phyloP scores from a whole-genome alignment of 23 tunicate species.

The Pegea sp. region DNA sequence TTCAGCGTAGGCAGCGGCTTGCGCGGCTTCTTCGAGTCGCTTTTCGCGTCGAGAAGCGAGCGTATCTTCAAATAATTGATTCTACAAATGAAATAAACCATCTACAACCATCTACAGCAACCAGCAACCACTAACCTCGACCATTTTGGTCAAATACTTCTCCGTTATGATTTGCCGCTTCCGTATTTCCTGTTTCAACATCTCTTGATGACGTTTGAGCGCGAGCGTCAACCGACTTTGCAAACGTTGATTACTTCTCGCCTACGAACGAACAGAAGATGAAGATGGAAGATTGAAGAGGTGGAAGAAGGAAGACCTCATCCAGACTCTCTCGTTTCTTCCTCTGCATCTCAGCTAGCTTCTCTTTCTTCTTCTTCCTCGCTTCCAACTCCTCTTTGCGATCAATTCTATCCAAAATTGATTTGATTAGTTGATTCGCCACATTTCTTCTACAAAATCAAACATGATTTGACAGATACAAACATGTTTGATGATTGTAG shows the following conservation, averaged over 20 bases:
- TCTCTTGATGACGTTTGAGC: slow-evolving; percentile 34
- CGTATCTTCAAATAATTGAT: no score
- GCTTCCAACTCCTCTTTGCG: slow-evolving; percentile 63
- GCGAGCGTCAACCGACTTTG: slow-evolving; percentile 43
- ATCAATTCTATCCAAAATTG: slow-evolving; percentile 63
- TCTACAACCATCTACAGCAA: no score
- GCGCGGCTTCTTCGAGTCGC: no score
- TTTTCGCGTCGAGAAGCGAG: no score
- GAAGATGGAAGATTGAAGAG: background rate
- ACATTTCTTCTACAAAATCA: slow-evolving; percentile 19
- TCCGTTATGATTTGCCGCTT: slow-evolving; percentile 35
- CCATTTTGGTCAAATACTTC: slow-evolving; percentile 39
- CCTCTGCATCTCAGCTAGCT: slow-evolving; percentile 30
- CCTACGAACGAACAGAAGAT: slow-evolving; percentile 3
- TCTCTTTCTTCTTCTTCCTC: slow-evolving; percentile 47
- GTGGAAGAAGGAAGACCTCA: no score
- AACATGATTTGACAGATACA: background rate
- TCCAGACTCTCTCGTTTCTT: slow-evolving; percentile 31
- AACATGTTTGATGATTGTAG: background rate
- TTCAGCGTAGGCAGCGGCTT: no score
- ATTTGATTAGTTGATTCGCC: slow-evolving; percentile 52
- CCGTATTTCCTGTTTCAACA: slow-evolving; percentile 54
- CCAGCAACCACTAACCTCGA: slow-evolving; percentile 41
- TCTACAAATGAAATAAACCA: no score
- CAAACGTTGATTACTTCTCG: slow-evolving; percentile 26